These are phyloP conservation scores for Narcine bancroftii DNA, from an alignment of 2,113 vertebrate species.

Conservation along the genomic window DNA sequence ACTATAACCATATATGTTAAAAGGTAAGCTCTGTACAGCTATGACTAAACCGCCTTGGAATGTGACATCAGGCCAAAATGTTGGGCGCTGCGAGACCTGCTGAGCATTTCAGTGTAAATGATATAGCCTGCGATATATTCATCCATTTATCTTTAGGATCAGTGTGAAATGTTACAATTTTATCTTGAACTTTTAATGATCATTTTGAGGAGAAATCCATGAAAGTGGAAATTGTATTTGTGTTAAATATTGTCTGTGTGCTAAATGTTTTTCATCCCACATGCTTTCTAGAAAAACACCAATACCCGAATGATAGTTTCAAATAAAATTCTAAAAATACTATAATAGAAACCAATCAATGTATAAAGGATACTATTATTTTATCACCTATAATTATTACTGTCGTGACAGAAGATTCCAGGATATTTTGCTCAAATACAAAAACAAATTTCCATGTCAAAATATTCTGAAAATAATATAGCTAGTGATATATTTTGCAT, in stretches of 20 bases:
- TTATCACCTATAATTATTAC: not conserved
- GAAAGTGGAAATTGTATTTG: not conserved
- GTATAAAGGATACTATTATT: not conserved
- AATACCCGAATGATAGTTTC: not conserved
- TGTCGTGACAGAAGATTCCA: not conserved
- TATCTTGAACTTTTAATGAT: not conserved
- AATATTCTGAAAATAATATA: not conserved
- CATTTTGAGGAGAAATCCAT: not conserved
- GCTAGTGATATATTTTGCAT: not conserved
- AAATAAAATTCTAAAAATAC: not conserved
- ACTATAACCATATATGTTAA: too few relatives aligned
- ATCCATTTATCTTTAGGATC: not conserved
- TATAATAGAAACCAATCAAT: not conserved
- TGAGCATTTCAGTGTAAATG: not conserved
- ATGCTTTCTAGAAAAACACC: not conserved
- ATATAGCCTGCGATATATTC: not conserved
- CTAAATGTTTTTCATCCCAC: not conserved
- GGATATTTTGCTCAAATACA: not conserved
- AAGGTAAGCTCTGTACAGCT: not conserved
- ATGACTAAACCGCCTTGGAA: not conserved
- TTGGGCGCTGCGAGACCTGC: too few relatives aligned
- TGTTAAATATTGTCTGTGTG: not conserved
- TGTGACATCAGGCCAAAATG: too few relatives aligned
- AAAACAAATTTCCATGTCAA: not conserved
- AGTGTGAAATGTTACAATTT: not conserved